phyloP scores from a whole-genome alignment of 1,140 invertebrate genomes.

The Drosophila bifasciata region DNA sequence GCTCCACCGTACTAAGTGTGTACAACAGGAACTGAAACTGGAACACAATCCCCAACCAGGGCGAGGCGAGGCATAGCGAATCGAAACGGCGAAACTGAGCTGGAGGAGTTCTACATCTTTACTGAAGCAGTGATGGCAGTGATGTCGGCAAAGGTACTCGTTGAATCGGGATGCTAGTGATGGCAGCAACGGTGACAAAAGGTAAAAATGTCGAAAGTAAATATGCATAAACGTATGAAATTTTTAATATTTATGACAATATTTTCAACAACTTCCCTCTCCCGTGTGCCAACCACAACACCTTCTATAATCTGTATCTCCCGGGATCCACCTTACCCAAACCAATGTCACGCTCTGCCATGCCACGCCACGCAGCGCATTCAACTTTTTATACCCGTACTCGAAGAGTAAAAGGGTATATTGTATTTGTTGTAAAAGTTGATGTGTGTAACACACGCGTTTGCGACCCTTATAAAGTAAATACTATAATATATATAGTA shows the following conservation, averaged over 20 bases:
- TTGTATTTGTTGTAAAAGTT: too few relatives aligned
- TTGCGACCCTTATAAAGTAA: too few relatives aligned
- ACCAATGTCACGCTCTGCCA: not conserved
- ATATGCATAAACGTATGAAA: constrained; percentile 80
- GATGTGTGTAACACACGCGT: too few relatives aligned
- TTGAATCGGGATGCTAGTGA: not conserved
- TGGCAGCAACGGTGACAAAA: constrained; percentile 54
- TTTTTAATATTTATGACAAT: constrained; percentile 82
- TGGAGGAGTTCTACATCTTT: constrained; percentile 36
- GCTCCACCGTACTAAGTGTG: constrained; percentile 39
- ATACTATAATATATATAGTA: too few relatives aligned
- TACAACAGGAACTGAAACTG: constrained; percentile 22
- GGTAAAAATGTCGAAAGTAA: constrained; percentile 75
- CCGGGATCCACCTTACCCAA: not conserved
- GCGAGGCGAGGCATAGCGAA: not conserved
- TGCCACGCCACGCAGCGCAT: not conserved
- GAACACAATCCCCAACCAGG: not conserved
- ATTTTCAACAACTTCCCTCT: constrained; percentile 54
- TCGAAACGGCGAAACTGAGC: not conserved
- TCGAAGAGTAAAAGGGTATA: too few relatives aligned
- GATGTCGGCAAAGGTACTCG: not conserved
- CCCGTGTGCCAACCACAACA: not conserved
- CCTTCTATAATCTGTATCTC: not conserved
- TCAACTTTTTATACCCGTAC: too few relatives aligned
- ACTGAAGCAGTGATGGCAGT: constrained; percentile 48